Conservation (phyloP, 2,888 invertebrate species). For the Cyclophora albipunctata region DNA sequence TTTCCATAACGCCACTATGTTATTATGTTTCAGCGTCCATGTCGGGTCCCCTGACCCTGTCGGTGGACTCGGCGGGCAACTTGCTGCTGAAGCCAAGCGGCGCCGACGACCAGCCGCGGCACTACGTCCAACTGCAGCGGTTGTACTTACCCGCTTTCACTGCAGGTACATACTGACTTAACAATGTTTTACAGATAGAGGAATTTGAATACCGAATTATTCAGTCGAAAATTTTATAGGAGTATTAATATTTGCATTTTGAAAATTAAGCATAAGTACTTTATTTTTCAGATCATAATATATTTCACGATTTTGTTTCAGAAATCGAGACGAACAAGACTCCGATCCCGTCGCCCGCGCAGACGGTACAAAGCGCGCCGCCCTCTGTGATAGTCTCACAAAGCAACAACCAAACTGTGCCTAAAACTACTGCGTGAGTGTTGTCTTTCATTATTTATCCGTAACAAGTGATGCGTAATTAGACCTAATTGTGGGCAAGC, state of each 20-base stretch:
- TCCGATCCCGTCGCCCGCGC: slow-evolving; percentile 29
- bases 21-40: slow-evolving; percentile 9
- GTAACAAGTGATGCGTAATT: too few species aligned
- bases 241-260: too few species aligned
- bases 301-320: slow-evolving; percentile 12
- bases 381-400: slow-evolving; percentile 68
- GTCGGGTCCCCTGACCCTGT: slow-evolving; percentile 60
- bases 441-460: too few species aligned
- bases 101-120: slow-evolving; percentile 38
- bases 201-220: not conserved
- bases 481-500: too few species aligned
- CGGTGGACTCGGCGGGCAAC: slow-evolving; percentile 64
- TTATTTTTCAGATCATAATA: too few species aligned
- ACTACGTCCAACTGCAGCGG: slow-evolving; percentile 62
- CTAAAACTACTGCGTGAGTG: slow-evolving; percentile 53
- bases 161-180: slow-evolving; percentile 28
- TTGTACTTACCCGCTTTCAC: slow-evolving; percentile 58
- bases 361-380: slow-evolving; percentile 29
- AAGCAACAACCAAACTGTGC: slow-evolving; percentile 44
- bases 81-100: slow-evolving; percentile 59
- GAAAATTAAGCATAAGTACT: too few species aligned
- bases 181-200: not conserved
- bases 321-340: slow-evolving; percentile 42
- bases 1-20: too few species aligned
- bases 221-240: too few species aligned